Base-by-base conservation (phyloP, 1,140 invertebrate species). In the Diprion similis region DNA sequence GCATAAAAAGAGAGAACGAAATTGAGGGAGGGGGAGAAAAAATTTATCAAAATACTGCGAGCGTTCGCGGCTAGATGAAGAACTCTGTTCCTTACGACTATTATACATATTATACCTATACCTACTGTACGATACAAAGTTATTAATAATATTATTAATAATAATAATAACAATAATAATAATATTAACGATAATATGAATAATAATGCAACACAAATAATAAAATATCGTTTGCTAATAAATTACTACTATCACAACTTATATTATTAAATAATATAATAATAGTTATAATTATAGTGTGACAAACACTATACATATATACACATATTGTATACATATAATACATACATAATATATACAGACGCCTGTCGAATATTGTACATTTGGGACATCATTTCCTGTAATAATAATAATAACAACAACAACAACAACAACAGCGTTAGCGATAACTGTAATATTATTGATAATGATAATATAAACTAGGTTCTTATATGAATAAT, bases 311-410 rank as follows among this genome's bases (percentile, higher is more conserved):
- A 17, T 15, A 59, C 6, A 11, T 8, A 59, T 59, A 15, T 15
- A 15, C 10, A 8, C 9, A 59, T n/a, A 59, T 7, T 59, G 9
- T 9, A 59, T 76, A 79, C 76, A 72, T 71, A 79, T 69, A 59
- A 77, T 74, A 73, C 46, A 19, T 68, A 72, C 68, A 71, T 77
- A 76, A 78, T 76, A 77, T 76, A 77, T 77, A 72, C 45, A 77
- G n/a, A 59, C 7, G 78, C 68, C 77, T 82, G 80, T 83, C 79
- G 79, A 80, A 83, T 83, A 82, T 82, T 83, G 80, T 83, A 83
- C 77, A 83, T 83, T 83, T 76, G 76, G 77, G 71, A 78, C 75
- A 74, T 66, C 70, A 75, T 80, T 80, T 72, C 70, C 71, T 80
- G 76, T 77, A 70, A 76, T 66, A 78, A 37, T 72, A 75, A 78